Evolutionary conservation across 2,113 vertebrate species (phyloP), one percentile per base, ranked within the genome.

Genomic region (Xiphophorus couchianus): DNA sequence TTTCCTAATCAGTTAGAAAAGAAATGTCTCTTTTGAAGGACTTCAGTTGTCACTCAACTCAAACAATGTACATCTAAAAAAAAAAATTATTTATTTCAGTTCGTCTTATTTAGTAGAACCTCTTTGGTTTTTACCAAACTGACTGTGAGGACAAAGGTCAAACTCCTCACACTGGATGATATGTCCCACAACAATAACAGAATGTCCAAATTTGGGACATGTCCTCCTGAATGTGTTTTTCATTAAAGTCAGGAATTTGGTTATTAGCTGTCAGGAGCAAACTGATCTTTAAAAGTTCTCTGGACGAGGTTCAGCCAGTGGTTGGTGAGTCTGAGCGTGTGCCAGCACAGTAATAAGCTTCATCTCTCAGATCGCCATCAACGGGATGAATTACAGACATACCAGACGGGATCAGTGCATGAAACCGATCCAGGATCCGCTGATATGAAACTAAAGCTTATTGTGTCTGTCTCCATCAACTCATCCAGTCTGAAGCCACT

Each of bases 401-500:
- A 90, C 89, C 89, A 88, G 84, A 87, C 78, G 66, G 89, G 86
- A 88, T 90, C 77, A 82, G 12, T 14, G 33, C 37, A 68, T 71
- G 77, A 78, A 84, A 74, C 33, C 17, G 78, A 84, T 80, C 81
- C 76, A 39, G 74, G 65, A 71, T 67, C 80, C 71, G 70, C 84
- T 85, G 82, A 84, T 86, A 69, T 51, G 39, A 88, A 62, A 67
- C 62, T 30, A 7, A 72, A 76, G 62, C 74, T 22, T 39, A 30
- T 14, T 44, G 22, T 37, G 48, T 86, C 82, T 74, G 80, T 79
- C 80, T 69, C 58, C 83, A 70, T 81, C 13, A 69, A 19, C 69
- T 81, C 74, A 77, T 78, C 62, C 63, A 31, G 39, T 39, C 35
- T 63, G 37, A 76, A 66, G 25, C 42, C 27, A 37, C n/a, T 17